Conservation (phyloP, 2,797 vertebrate species). For the Schizothorax lantsangensis region DNA sequence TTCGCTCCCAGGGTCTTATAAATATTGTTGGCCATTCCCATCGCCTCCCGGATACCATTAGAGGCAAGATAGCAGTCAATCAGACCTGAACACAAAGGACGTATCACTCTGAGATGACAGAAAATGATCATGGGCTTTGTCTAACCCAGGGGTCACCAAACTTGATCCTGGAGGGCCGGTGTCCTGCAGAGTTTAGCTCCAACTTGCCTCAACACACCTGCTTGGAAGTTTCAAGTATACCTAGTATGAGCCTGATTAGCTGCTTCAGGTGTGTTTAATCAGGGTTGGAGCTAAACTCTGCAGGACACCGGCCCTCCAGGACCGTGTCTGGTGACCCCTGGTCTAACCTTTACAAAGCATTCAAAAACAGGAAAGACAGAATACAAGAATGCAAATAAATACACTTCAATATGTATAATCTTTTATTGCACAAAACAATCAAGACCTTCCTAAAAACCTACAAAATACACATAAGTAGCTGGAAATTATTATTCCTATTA, state of each 20-base stretch:
- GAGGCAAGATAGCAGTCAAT: constrained; percentile 98
- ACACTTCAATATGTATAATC: background rate
- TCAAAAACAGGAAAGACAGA: background rate
- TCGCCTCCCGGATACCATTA: constrained; percentile 95
- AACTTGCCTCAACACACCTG: too few species aligned
- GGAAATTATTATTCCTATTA: background rate
- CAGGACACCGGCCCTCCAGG: too few species aligned
- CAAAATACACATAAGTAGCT: background rate
- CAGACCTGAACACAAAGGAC: constrained; percentile 79
- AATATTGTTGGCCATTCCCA: constrained; percentile 99
- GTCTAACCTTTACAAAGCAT: background rate
- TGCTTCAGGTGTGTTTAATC: too few species aligned
- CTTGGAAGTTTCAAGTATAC: too few species aligned
- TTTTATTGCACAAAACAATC: background rate
- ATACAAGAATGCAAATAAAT: background rate
- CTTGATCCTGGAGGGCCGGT: too few species aligned
- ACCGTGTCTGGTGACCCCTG: too few species aligned
- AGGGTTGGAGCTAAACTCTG: too few species aligned
- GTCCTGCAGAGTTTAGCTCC: too few species aligned
- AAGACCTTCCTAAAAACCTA: background rate
- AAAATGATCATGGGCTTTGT: background rate
- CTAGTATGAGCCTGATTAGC: too few species aligned
- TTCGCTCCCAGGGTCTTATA: constrained; percentile 98
- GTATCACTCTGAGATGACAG: background rate
- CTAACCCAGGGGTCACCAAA: too few species aligned